Base-by-base conservation (phyloP, 2,797 vertebrate genomes). In the Coregonus ussuriensis region DNA sequence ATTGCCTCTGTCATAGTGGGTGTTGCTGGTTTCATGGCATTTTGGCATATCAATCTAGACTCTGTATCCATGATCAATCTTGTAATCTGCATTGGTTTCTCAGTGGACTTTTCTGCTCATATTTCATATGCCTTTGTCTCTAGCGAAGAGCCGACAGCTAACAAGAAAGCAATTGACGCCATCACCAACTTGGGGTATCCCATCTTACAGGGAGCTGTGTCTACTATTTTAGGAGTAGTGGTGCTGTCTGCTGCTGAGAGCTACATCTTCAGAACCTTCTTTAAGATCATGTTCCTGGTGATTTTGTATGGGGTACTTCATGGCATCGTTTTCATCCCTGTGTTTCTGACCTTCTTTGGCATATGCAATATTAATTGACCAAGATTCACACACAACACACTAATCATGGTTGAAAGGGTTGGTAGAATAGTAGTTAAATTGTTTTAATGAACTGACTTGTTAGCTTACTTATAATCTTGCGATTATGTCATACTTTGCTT, bases 11-110 rank as follows among this genome's bases (percentile, higher is more conserved):
- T 95, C 78, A 92, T 94, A 79, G 89, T 89, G 1, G 93, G 93
- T 0, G 92, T 95, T 16, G 79, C 88, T 0, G 94, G 94, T 33
- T 95, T 94, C 81, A 95, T 95, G 94, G 29, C 91, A 0, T 92
- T 93, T n/a, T 96, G 94, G 94, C 73, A 80, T 0, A 77, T 95
- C 66, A 95, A 78, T 71, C 88, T 96, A 3, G 94, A 95, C 81
- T 93, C 91, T 71, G 90, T 95, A 77, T 94, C 94, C 75, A 93
- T 95, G 94, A 94, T 95, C 81, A 94, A 92, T 87, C 87, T 95
- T 68, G 91, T 95, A 14, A 93, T 95, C 74, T 95, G 94, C 73
- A 95, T 95, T 54, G 94, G 93, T 3, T 95, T 96, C 87, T 95
- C 94, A 0, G 94, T 96, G 0, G 91, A 95, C 74, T 96, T 95